Conservation (phyloP, 2,113 vertebrate species). For the Aplodontia rufa region DNA sequence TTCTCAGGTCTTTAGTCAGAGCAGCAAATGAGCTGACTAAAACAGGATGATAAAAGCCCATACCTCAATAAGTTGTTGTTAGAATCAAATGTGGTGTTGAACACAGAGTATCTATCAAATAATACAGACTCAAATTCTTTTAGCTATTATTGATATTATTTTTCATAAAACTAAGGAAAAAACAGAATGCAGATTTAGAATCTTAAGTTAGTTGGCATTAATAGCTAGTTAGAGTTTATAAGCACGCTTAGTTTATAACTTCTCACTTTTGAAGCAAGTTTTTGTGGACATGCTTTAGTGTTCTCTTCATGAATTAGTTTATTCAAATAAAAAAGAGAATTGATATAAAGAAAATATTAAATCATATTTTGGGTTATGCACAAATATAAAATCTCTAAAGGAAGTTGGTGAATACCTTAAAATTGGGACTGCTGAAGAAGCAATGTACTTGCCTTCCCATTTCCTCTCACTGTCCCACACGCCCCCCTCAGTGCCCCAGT, state of each 20-base stretch:
- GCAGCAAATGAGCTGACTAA: no score
- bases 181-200: fast-evolving
- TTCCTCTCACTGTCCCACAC: not conserved
- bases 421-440: not conserved
- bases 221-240: not conserved
- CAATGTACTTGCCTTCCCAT: fast-evolving
- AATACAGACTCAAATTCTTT: not conserved
- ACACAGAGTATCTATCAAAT: not conserved
- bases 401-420: not conserved
- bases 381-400: not conserved
- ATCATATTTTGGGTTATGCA: not conserved
- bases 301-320: not conserved
- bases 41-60: not conserved
- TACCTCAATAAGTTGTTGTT: not conserved
- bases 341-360: not conserved
- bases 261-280: not conserved
- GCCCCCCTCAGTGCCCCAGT: fast-evolving
- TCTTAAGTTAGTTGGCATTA: not conserved
- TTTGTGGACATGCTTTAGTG: not conserved
- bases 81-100: not conserved
- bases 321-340: not conserved
- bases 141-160: not conserved
- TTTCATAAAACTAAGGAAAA: not conserved
- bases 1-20: no score
- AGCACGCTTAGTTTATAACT: not conserved